Evolutionary conservation across 2,113 vertebrate species (phyloP), one percentile per base, ranked within the genome.

Genomic region (Megaceryle maxima): DNA sequence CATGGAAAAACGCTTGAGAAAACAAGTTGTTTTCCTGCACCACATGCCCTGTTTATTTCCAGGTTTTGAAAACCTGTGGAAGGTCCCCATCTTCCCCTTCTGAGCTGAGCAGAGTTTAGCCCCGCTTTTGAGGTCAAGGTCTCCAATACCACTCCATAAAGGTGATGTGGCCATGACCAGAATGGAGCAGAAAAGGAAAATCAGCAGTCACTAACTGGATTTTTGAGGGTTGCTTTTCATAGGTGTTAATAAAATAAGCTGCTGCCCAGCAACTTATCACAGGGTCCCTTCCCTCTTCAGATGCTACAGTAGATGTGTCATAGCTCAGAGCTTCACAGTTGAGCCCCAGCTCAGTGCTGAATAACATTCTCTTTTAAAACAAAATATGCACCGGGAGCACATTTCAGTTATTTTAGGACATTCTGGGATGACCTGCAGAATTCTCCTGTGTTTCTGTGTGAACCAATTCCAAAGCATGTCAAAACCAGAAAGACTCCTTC

Each of bases 21-120:
- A 92, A 35, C 46, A 62, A 62, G 21, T 20, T 33, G 5, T 83
- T 90, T 78, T 87, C 68, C 31, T 63, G 37, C 37, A 16, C n/a
- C 53, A 16, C 21, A 1, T 21, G n/a, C 17, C 14, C 67, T 0
- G 0, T 76, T 88, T 69, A 24, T 39, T 60, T 57, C 41, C 59
- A 86, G 57, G n/a, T 50, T 88, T 93, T 77, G 41, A 51, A 46
- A 80, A 83, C 10, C 12, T 31, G 13, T 55, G 29, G 24, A 93
- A 74, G 17, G 31, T 56, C 12, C 43, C 5, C 13, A 28, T 28
- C 66, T 46, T 92, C 29, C 25, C 18, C 41, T 77, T 37, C 35
- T 35, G 59, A 83, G 60, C n/a, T 39, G 35, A 53, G 84, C 3
- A 31, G 41, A 16, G 20, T 55, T 86, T 67, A 56, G 21, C 22